A percentile compares a stretch with the other conserved stretches of the same genome.
These are phyloP conservation scores for Pollenia angustigena DNA, from an alignment of 2,888 invertebrate genomes.

Conservation along the genomic window DNA sequence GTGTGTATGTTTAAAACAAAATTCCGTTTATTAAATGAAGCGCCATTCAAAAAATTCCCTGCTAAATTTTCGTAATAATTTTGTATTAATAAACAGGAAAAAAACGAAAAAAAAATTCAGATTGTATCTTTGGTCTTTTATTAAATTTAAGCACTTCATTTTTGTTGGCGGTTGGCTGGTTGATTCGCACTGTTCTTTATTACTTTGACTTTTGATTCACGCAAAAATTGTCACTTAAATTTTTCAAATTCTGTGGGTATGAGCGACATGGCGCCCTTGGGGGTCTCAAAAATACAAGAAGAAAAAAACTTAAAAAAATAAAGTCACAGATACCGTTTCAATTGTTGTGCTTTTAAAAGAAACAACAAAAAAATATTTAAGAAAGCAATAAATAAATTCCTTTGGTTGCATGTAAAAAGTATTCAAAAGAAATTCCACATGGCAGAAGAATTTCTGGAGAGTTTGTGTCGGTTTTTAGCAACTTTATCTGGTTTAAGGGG, in stretches of 20 bases:
- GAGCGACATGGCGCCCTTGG: conserved; percentile 73
- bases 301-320: conserved; percentile 39
- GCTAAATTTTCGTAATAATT: conserved; percentile 61
- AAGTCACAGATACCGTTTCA: conserved; percentile 61
- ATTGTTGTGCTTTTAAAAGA: conserved; percentile 33
- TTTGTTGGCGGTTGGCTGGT: conserved; percentile 22
- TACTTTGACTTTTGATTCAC: conserved; percentile 67
- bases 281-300: conserved; percentile 57
- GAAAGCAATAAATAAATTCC: conserved; percentile 63
- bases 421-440: conserved; percentile 72
- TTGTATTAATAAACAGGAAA: conserved; percentile 42
- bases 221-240: conserved; percentile 73
- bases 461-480: conserved; percentile 50
- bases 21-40: conserved; percentile 61
- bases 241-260: conserved; percentile 70
- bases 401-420: conserved; percentile 58
- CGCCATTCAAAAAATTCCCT: conserved; percentile 59
- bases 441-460: conserved; percentile 41
- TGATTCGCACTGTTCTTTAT: conserved; percentile 46
- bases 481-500: conserved; percentile 56
- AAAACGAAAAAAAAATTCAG: conserved; percentile 18
- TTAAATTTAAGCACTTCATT: conserved; percentile 65
- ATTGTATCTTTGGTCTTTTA: conserved; percentile 51
- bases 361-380: conserved; percentile 25
- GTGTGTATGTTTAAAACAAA: conserved; percentile 28